Base-by-base conservation (phyloP, 30 jellyfish, hydroid and myxozoan genomes). In the Aurelia aurita complex sp. Pacific region DNA sequence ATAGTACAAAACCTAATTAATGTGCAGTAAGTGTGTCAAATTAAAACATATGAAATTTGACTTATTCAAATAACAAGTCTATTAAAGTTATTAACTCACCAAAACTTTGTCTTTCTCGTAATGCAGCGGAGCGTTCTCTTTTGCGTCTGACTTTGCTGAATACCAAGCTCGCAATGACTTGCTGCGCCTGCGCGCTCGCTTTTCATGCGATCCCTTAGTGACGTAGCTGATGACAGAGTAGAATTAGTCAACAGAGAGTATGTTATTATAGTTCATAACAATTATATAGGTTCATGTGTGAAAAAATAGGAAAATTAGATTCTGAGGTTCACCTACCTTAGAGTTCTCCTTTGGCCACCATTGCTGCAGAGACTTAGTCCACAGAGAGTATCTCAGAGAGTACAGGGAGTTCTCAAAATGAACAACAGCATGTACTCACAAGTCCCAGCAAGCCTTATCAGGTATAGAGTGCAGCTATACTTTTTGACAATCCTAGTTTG, bases 221-320 rank as follows among this genome's bases (percentile, higher is more conserved):
- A 54, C 12, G 65, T 54, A 54, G 65, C 65, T 54, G 65, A 54
- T 54, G 65, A 54, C 65, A 54, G 65, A 54, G 65, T 54, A 54
- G 65, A 23, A 23, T 23, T 23, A 23, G 29, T 23, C 29, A 23
- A 23, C 29, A 23, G 29, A 23, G 29, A 23, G 29, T 23, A 23
- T 23, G 29, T 23, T 23, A 23, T 38, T 38, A 38, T 2, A 38
- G 5, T 38, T 38, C 5, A 38, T 38, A 5, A 38, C 50, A 38
- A 38, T 38, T 38, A 38, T 38, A 2, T 5, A 38, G 5, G 50
- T 38, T 38, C 50, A 43, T 43, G 12, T 43, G 54, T 4, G 5
- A 43, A 43, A 43, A 43, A 43, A 9, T 0, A 7, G 10, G 5
- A 43, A 5, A 43, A 23, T 43, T 43, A 43, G 12, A 1, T 5